A percentile compares a stretch with the other conserved stretches of the same genome.
Evolutionary conservation across 2,888 invertebrate genomes (phyloP).

Genomic region (Eilema depressum): DNA sequence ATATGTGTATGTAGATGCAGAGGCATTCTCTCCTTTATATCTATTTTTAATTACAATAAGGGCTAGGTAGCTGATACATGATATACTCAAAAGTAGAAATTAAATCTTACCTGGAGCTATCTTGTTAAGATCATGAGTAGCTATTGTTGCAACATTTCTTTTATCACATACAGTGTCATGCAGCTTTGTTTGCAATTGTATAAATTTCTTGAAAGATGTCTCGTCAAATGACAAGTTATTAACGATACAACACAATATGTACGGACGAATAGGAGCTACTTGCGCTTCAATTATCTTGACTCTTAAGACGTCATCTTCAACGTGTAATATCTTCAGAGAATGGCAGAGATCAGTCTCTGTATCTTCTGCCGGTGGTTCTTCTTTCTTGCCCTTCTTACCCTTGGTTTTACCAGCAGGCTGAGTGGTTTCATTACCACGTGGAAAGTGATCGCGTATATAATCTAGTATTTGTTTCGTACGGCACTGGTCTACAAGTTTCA

Average conservation of each 20-base stretch:
- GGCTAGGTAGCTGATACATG: no score
- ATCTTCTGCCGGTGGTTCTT: slow-evolving; percentile 68
- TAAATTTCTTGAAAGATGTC: slow-evolving; percentile 91
- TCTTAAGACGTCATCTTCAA: slow-evolving; percentile 79
- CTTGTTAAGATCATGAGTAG: slow-evolving; percentile 92
- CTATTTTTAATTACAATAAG: no score
- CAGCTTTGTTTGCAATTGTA: slow-evolving; percentile 92
- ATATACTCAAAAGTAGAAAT: not conserved
- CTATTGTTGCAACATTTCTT: slow-evolving; percentile 92
- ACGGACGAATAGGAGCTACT: slow-evolving; percentile 89
- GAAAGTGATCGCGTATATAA: slow-evolving; percentile 90
- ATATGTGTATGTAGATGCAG: no score
- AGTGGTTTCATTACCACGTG: slow-evolving; percentile 68
- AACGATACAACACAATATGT: slow-evolving; percentile 91
- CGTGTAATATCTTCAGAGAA: slow-evolving; percentile 78
- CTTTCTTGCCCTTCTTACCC: slow-evolving; percentile 78
- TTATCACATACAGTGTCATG: slow-evolving; percentile 93
- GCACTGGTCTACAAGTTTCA: slow-evolving; percentile 92
- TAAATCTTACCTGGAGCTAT: slow-evolving; percentile 83
- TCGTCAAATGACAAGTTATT: slow-evolving; percentile 88
- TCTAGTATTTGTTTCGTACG: slow-evolving; percentile 92
- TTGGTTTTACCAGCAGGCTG: slow-evolving; percentile 67
- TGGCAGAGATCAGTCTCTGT: slow-evolving; percentile 70
- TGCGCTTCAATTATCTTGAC: slow-evolving; percentile 86
- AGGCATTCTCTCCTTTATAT: no score